Evolutionary conservation across 1,140 invertebrate genomes (phyloP).

Genomic region (Euglossa dilemma): DNA sequence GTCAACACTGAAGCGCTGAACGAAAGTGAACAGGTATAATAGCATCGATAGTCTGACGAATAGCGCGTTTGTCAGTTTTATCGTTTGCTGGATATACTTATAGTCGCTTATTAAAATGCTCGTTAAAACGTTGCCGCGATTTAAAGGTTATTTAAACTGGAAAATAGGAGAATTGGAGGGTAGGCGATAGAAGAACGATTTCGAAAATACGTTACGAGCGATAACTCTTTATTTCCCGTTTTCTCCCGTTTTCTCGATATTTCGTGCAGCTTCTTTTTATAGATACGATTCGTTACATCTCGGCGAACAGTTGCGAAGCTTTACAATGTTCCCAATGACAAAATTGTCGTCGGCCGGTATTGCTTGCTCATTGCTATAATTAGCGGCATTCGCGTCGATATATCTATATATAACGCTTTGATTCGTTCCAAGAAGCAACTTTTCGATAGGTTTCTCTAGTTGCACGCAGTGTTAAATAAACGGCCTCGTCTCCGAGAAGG

Average conservation of each 20-base stretch:
- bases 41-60: no score
- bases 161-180: no score
- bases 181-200: no score
- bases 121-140: no score
- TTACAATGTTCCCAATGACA: background rate
- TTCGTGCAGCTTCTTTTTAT: background rate
- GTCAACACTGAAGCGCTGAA: no score
- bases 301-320: background rate
- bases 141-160: no score
- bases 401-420: background rate
- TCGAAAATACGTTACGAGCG: background rate
- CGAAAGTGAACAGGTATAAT: no score
- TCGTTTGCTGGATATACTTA: no score
- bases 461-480: slow-evolving; percentile 2
- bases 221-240: background rate
- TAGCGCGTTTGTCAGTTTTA: no score
- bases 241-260: no score
- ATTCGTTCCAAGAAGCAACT: slow-evolving; percentile 9
- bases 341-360: background rate
- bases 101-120: no score
- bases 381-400: background rate
- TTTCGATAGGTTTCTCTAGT: slow-evolving; percentile 5
- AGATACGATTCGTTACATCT: background rate
- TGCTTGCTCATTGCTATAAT: background rate
- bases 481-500: background rate